A percentile compares a stretch with the other conserved stretches of the same genome.
Evolutionary conservation across 2,797 vertebrate genomes (phyloP).

Genomic region (Synanceia verrucosa): DNA sequence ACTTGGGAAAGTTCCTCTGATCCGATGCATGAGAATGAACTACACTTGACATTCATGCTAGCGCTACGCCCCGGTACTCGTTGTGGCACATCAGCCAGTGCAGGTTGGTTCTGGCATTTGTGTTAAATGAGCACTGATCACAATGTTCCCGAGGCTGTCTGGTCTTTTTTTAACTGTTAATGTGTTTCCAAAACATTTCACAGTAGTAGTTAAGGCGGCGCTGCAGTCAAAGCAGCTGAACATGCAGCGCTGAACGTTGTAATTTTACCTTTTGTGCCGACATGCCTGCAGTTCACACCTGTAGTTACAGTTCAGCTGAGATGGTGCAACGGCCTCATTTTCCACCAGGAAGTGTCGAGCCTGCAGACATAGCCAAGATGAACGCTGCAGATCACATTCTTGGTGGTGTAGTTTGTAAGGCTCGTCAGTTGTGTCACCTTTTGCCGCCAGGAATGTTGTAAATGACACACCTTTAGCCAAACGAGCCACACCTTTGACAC

Average conservation of each 20-base stretch:
- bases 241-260: neutral
- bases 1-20: neutral
- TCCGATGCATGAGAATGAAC: neutral
- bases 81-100: neutral
- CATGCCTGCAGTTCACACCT: conserved; percentile 20
- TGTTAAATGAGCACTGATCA: neutral
- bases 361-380: neutral
- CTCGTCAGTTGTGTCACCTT: conserved; percentile 10
- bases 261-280: conserved; percentile 3
- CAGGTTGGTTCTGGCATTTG: neutral
- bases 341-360: conserved; percentile 4
- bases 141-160: neutral
- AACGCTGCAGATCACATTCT: conserved; percentile 15
- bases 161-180: too few species aligned
- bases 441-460: neutral
- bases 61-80: neutral
- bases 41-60: neutral
- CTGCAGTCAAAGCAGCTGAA: neutral
- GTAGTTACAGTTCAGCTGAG: neutral
- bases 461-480: conserved; percentile 19
- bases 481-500: conserved; percentile 20
- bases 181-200: neutral
- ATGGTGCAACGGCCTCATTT: conserved; percentile 4
- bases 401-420: neutral
- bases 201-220: neutral